Base-by-base conservation (phyloP, 2,113 vertebrate genomes). In the Falco punctatus region DNA sequence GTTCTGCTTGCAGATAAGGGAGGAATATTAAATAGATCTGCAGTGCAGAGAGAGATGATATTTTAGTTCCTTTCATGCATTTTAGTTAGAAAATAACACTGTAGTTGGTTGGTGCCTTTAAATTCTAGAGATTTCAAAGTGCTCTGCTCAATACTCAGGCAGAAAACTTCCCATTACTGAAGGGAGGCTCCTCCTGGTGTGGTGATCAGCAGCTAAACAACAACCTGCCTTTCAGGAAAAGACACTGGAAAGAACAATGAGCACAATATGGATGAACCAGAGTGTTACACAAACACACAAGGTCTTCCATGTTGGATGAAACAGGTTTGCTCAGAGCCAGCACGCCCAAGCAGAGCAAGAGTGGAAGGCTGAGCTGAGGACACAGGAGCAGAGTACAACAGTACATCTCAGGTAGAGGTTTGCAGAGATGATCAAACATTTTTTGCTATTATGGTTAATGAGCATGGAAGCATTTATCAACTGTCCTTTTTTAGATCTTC, bases 11-110 rank as follows among this genome's bases (percentile, higher is more conserved):
- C 55, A 95, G 88, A 79, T 86, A 94, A 88, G 80, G 88, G 77
- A 96, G 75, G 94, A 97, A 96, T 95, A 95, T 95, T 96, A 97
- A 96, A 94, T 58, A 96, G 94, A 86, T 92, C 90, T 95, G 95
- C 94, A 96, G 90, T 92, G 92, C 96, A 88, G 92, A 90, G 58
- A 77, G 54, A 46, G 61, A 94, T 35, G 71, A 86, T 97, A 96
- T 96, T 96, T 94, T 96, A 57, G 92, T 83, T 95, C 86, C 30
- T 86, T 83, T 92, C 81, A 66, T 62, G 61, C 19, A 83, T 92
- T 93, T 11, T 9, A 90, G 90, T 88, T 86, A 90, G 51, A 94
- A 94, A 96, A 96, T 92, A 91, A 71, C 71, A 73, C 71, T 55
- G 49, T 73, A 61, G 33, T 70, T 83, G 28, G 38, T 30, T 88